Evolutionary conservation across 1,140 invertebrate genomes (phyloP).

Genomic region (Globodera rostochiensis): DNA sequence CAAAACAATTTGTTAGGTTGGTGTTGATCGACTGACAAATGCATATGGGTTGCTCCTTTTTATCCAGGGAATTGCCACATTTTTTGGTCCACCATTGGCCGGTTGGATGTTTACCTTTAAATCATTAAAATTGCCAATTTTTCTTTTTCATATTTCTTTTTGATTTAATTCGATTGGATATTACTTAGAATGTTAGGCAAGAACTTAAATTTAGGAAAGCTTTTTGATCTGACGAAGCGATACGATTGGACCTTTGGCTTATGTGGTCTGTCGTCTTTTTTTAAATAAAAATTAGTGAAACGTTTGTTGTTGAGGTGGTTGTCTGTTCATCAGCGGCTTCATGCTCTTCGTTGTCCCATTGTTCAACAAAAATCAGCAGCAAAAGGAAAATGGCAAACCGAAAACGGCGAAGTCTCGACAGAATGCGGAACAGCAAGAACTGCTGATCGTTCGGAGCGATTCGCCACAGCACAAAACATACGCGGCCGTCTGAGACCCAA

Average conservation of each 20-base stretch:
- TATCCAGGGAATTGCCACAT: conserved; percentile 86
- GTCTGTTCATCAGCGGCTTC: conserved; percentile 81
- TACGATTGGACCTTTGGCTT: conserved; percentile 84
- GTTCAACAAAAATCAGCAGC: not conserved
- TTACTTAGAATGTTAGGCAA: conserved; percentile 13
- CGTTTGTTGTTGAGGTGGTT: conserved; percentile 73
- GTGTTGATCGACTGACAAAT: conserved; percentile 91
- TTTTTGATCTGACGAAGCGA: conserved; percentile 77
- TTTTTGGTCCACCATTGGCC: conserved; percentile 76
- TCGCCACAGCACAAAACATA: conserved; percentile 1
- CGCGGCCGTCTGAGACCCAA: not conserved
- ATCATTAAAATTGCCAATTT: not conserved
- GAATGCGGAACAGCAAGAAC: conserved; percentile 3
- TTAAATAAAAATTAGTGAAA: too few relatives aligned
- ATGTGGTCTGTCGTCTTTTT: conserved; percentile 78
- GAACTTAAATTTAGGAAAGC: conserved; percentile 73
- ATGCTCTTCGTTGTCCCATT: conserved; percentile 83
- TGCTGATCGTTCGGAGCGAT: not conserved
- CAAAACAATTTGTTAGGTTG: conserved; percentile 68
- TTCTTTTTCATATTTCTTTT: too few relatives aligned
- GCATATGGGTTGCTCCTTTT: conserved; percentile 92
- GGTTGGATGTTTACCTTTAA: conserved; percentile 65
- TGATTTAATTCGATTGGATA: not conserved
- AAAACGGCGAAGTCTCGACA: not conserved
- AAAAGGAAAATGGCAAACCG: conserved; percentile 1